Evolutionary conservation across 2,888 invertebrate genomes (phyloP), one percentile per base, ranked within the genome.

Genomic region (Aphidius colemani): DNA sequence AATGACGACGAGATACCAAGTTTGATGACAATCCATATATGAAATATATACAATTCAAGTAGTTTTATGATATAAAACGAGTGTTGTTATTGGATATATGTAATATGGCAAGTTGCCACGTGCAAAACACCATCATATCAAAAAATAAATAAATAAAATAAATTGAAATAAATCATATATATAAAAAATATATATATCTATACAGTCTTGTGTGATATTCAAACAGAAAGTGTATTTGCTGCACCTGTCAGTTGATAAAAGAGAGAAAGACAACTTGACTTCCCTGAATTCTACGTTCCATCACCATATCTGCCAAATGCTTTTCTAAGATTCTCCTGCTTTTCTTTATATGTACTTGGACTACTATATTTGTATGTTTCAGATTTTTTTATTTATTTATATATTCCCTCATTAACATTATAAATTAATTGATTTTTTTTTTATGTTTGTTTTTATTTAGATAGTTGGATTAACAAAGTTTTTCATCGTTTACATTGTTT

Each of bases 211-310:
- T 30, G 30, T 2, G 30, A 30, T 30, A 30, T 30, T 30, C 30
- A 2, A 30, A 30, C 30, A 30, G 30, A 30, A 30, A 30, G 30
- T 30, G 30, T 4, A 30, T 30, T 30, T 30, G 0, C 30, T 57
- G 57, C 57, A 57, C 57, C 57, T 57, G 57, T 57, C 57, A 66
- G 65, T 74, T 72, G 18, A 39, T 9, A 39, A 11, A 40, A 53
- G n/a, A 49, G 43, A 41, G 8, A 43, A 39, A 30, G 45, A 55
- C 53, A 59, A 53, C 61, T 65, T 58, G 61, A 65, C 61, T 67
- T 69, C 67, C 66, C 63, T 67, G 67, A 69, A 69, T 67, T 64
- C 67, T 67, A 66, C 67, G 64, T 69, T 61, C 60, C 63, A 66
- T 67, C 58, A 63, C 64, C 67, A 66, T 64, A 62, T 61, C 61